phyloP scores from a whole-genome alignment of 2,113 vertebrate species.

The Gobiocypris rarus region DNA sequence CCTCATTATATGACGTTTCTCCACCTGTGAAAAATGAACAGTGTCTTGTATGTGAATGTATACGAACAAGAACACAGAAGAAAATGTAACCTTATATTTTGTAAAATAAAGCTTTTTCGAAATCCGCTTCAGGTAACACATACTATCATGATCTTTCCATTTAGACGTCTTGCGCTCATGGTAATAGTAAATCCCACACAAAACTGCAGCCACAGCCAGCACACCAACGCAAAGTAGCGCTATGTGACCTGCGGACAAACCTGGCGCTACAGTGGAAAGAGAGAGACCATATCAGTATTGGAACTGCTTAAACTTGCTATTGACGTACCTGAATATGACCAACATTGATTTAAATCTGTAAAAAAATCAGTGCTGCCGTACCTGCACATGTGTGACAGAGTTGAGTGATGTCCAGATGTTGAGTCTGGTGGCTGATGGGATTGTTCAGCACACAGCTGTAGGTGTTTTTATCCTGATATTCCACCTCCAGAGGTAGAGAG shows the following conservation, averaged over 20 bases:
- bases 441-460: no score
- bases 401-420: no score
- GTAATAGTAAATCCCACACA: background rate
- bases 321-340: background rate
- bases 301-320: background rate
- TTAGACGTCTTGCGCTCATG: background rate
- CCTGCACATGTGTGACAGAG: background rate
- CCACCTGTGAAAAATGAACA: background rate
- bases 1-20: background rate
- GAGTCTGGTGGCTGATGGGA: no score
- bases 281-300: background rate
- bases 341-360: background rate
- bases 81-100: background rate
- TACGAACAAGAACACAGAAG: background rate
- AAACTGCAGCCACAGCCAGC: background rate
- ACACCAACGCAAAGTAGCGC: background rate
- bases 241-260: background rate
- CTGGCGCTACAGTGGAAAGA: background rate
- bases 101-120: background rate
- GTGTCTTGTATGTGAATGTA: background rate
- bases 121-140: background rate
- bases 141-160: background rate
- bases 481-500: no score
- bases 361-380: background rate
- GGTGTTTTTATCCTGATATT: background rate